Conservation (phyloP, 92 coral and sea anemone species). For the Desmophyllum pertusum region DNA sequence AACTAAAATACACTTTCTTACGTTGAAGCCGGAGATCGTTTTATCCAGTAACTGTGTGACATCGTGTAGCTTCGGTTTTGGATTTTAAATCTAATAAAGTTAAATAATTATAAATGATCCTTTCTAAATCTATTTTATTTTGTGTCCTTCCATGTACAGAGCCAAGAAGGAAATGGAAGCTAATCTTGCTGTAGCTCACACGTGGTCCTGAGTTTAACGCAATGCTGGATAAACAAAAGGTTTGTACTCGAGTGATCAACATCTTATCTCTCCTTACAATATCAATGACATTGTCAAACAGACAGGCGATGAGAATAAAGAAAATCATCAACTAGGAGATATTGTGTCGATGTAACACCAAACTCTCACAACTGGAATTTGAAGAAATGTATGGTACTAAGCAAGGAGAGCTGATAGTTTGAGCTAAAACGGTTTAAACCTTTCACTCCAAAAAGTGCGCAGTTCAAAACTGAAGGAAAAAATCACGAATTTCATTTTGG, state of each 20-base stretch:
- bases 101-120: no score
- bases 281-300: not conserved
- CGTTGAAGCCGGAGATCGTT: no score
- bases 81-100: no score
- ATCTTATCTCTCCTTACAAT: not conserved
- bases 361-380: not conserved
- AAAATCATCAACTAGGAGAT: not conserved
- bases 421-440: not conserved
- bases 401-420: not conserved
- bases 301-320: not conserved
- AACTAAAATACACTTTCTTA: no score
- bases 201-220: conserved; percentile 85
- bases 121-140: no score
- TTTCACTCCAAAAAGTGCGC: no score
- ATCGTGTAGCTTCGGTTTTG: no score
- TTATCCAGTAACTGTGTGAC: no score
- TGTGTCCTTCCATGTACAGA: conserved; percentile 32
- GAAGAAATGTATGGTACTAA: not conserved
- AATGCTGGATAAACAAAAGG: conserved; percentile 88
- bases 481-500: no score
- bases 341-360: not conserved
- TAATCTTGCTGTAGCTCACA: conserved; percentile 77
- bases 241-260: conserved; percentile 8
- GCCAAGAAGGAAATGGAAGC: conserved; percentile 82
- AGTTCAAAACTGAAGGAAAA: no score